Evolutionary conservation across 2,888 invertebrate genomes (phyloP).

Genomic region (Mythimna albipuncta): DNA sequence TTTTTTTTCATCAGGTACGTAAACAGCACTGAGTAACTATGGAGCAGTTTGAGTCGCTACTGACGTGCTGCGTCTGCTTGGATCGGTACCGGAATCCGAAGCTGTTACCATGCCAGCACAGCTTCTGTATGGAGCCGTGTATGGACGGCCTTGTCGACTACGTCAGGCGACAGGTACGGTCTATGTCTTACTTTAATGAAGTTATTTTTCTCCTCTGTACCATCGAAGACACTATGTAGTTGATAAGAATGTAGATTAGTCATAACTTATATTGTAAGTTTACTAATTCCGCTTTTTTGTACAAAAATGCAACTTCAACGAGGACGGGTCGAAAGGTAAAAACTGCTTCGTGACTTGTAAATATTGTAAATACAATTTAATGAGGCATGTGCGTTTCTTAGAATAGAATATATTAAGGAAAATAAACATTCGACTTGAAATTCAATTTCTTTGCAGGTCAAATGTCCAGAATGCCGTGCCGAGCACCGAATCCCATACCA

Average conservation of each 20-base stretch:
- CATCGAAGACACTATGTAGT: not conserved
- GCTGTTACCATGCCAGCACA: constrained; percentile 99
- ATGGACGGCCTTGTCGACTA: constrained; percentile 99
- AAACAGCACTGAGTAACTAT: constrained; percentile 87
- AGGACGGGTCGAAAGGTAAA: constrained; percentile 34
- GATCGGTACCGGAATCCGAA: constrained; percentile 99
- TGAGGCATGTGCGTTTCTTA: constrained; percentile 34
- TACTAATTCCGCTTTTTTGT: constrained; percentile 41
- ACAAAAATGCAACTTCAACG: constrained; percentile 15
- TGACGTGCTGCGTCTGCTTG: constrained; percentile 99
- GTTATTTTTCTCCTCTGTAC: not conserved
- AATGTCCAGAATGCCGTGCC: constrained; percentile 99
- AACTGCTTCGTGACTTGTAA: constrained; percentile 2
- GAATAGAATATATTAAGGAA: not conserved
- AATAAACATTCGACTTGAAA: constrained; percentile 12
- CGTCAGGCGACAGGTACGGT: constrained; percentile 95
- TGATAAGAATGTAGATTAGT: not conserved
- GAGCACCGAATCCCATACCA: constrained; percentile 99
- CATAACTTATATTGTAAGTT: constrained; percentile 7
- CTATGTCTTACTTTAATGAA: not conserved
- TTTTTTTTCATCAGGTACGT: constrained; percentile 77
- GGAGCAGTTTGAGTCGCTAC: constrained; percentile 99
- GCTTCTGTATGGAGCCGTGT: constrained; percentile 99
- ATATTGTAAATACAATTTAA: constrained; percentile 29
- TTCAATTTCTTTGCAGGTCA: constrained; percentile 92